phyloP scores from a whole-genome alignment of 2,797 vertebrate species.

The Fistularia commersonii region DNA sequence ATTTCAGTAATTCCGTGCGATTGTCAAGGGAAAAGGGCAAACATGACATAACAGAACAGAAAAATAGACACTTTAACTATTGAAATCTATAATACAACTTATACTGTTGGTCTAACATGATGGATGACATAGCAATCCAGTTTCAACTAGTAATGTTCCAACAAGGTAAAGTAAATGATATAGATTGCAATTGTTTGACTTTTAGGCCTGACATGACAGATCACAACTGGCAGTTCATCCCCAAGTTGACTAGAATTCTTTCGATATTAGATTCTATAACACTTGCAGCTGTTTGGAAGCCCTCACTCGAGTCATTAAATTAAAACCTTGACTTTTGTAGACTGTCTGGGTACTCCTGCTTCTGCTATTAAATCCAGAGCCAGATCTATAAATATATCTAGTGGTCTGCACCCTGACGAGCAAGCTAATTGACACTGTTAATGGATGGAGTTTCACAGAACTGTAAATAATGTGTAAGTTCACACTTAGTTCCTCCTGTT shows the following conservation, averaged over 20 bases:
- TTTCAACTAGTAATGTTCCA: conserved; percentile 10
- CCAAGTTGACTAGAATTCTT: conserved; percentile 14
- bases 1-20: too few species aligned
- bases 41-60: too few species aligned
- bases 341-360: conserved; percentile 38
- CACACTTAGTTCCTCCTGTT: conserved; percentile 58
- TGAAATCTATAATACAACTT: conserved; percentile 12
- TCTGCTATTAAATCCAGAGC: conserved; percentile 49
- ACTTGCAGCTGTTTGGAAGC: conserved; percentile 37
- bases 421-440: conserved; percentile 70
- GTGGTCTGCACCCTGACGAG: conserved; percentile 62
- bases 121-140: conserved; percentile 13
- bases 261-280: conserved; percentile 27
- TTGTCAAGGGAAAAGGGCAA: too few species aligned
- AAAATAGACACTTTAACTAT: conserved; percentile 3
- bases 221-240: conserved; percentile 15
- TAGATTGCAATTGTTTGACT: conserved; percentile 15
- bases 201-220: conserved; percentile 24
- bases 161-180: conserved; percentile 19
- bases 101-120: conserved; percentile 1
- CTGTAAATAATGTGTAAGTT: conserved; percentile 72
- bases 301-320: conserved; percentile 35
- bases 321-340: conserved; percentile 37
- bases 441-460: conserved; percentile 69
- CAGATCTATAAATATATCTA: conserved; percentile 64